phyloP scores from a whole-genome alignment of 2,888 invertebrate genomes.

The Drosophila multiciliata region DNA sequence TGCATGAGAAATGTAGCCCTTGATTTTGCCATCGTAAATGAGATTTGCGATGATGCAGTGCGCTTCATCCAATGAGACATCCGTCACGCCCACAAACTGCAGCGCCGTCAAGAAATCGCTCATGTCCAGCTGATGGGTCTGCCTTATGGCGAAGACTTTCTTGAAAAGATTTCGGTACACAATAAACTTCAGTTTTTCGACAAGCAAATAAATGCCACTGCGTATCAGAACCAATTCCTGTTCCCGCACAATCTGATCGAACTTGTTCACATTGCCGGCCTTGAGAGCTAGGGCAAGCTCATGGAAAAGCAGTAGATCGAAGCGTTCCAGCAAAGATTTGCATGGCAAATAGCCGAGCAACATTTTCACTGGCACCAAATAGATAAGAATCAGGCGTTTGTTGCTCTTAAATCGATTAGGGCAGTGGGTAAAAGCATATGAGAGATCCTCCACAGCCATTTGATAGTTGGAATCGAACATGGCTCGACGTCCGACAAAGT shows the following conservation, averaged over 20 bases:
- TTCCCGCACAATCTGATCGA: conserved; percentile 93
- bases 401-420: conserved; percentile 92
- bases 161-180: conserved; percentile 98
- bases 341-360: conserved; percentile 97
- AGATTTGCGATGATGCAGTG: conserved; percentile 98
- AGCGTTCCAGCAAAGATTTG: conserved; percentile 91
- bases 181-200: conserved; percentile 97
- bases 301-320: conserved; percentile 95
- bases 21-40: conserved; percentile 98
- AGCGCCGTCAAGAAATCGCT: conserved; percentile 93
- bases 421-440: conserved; percentile 97
- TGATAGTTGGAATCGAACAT: conserved; percentile 99
- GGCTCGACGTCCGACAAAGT: conserved; percentile 98
- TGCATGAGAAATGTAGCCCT: conserved; percentile 98
- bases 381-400: conserved; percentile 96
- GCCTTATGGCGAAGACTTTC: conserved; percentile 91
- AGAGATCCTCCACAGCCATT: conserved; percentile 95
- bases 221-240: conserved; percentile 97
- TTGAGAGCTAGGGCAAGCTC: conserved; percentile 95
- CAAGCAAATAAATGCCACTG: conserved; percentile 98
- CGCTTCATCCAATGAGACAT: conserved; percentile 96
- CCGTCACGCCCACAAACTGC: conserved; percentile 91
- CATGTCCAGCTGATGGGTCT: conserved; percentile 95
- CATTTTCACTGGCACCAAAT: conserved; percentile 98
- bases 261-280: conserved; percentile 93